phyloP scores from a whole-genome alignment of 2,113 vertebrate species.

The Zapornia atra region DNA sequence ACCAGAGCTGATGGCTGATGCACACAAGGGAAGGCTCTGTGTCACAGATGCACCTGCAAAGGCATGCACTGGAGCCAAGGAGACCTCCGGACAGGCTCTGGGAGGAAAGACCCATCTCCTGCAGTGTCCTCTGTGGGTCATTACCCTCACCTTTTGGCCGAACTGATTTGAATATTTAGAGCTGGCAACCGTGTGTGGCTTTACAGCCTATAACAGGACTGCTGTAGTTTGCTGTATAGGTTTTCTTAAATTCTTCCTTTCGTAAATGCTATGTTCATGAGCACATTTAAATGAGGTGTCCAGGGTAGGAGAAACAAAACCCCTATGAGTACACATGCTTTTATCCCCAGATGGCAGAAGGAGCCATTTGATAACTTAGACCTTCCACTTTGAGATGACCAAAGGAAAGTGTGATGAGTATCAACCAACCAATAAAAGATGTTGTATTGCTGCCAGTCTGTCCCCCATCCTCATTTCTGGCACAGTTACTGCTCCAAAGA shows the following conservation, averaged over 20 bases:
- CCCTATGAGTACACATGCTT: neutral
- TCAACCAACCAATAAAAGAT: neutral
- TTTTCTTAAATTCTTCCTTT: neutral
- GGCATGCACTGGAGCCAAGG: neutral
- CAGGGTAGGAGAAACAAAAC: neutral
- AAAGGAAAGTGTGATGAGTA: neutral
- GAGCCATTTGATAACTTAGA: neutral
- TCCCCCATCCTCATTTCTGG: neutral
- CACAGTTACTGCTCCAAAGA: neutral
- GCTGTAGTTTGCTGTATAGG: neutral
- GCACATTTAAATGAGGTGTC: neutral
- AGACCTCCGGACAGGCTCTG: neutral
- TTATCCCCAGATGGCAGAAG: neutral
- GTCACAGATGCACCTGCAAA: neutral
- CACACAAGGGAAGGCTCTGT: neutral
- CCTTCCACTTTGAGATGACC: neutral
- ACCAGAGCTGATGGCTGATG: accelerated
- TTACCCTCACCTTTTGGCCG: neutral
- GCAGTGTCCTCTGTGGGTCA: neutral
- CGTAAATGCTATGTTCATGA: neutral
- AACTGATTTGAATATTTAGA: neutral
- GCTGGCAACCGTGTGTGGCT: neutral
- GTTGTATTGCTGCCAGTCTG: neutral
- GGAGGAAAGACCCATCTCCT: neutral
- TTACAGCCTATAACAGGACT: neutral